phyloP scores from a whole-genome alignment of 2,113 vertebrate species.

The Aptenodytes patagonicus region DNA sequence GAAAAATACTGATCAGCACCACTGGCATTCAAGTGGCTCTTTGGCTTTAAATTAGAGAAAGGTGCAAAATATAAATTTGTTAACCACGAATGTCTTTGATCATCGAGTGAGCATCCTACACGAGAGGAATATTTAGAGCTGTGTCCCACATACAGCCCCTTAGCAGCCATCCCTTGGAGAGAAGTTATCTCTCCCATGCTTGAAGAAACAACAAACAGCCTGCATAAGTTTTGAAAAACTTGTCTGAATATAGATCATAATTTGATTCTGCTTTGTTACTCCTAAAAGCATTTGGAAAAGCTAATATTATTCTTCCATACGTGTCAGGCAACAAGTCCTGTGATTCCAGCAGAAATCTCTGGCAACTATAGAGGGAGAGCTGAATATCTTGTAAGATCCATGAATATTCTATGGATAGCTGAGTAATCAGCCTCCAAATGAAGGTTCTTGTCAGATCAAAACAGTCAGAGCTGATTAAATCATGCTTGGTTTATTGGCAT shows the following conservation, averaged over 20 bases:
- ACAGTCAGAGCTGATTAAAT: constrained; percentile 69
- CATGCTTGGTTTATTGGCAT: constrained; percentile 47
- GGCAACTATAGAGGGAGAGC: background rate
- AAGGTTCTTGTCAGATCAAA: constrained; percentile 56
- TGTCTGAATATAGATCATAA: background rate
- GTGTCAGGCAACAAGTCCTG: background rate
- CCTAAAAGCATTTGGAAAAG: background rate
- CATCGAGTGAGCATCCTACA: background rate
- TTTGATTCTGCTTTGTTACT: background rate
- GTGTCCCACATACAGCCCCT: background rate
- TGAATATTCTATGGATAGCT: constrained; percentile 55
- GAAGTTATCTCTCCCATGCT: background rate
- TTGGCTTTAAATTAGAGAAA: background rate
- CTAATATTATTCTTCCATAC: background rate
- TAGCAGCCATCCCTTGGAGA: background rate
- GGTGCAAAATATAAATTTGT: background rate
- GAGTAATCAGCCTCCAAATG: constrained; percentile 53
- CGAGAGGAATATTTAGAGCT: background rate
- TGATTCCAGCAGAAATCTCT: background rate
- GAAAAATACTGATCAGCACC: background rate
- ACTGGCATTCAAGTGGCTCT: background rate
- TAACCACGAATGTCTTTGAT: background rate
- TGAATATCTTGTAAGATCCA: background rate
- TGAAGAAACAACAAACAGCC: background rate
- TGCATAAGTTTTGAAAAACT: background rate